Percentiles rank a stretch among this genome's conserved stretches.
Conservation (phyloP, 2,797 vertebrate genomes). For the Silurus aristotelis region DNA sequence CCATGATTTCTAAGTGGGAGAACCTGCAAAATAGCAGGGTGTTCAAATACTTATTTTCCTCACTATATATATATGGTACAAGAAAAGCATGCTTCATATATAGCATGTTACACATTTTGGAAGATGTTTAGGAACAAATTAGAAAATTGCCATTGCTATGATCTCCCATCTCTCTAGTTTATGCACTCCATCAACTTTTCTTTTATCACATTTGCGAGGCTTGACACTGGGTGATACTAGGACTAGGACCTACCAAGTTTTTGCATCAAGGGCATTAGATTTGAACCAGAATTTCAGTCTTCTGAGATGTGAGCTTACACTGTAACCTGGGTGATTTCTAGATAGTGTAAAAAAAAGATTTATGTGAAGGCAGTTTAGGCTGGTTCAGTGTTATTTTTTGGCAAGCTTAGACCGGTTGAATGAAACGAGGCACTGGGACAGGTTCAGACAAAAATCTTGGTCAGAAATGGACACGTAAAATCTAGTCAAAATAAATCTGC, state of each 20-base stretch:
- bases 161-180: background rate
- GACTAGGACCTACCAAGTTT: background rate
- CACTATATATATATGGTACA: too few species aligned
- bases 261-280: background rate
- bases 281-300: background rate
- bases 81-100: too few species aligned
- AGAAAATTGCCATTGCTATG: background rate
- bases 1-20: too few species aligned
- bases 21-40: too few species aligned
- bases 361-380: background rate
- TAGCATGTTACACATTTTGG: too few species aligned
- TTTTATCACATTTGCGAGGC: background rate
- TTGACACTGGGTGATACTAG: background rate
- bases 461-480: background rate
- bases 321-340: background rate
- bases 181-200: background rate
- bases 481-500: background rate
- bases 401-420: background rate
- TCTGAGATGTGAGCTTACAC: background rate
- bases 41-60: too few species aligned
- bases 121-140: background rate
- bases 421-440: background rate
- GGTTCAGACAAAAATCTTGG: background rate
- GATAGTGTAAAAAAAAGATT: background rate
- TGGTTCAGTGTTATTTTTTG: background rate